Base-by-base conservation (phyloP, 2,797 vertebrate genomes). In the Eptatretus atami region DNA sequence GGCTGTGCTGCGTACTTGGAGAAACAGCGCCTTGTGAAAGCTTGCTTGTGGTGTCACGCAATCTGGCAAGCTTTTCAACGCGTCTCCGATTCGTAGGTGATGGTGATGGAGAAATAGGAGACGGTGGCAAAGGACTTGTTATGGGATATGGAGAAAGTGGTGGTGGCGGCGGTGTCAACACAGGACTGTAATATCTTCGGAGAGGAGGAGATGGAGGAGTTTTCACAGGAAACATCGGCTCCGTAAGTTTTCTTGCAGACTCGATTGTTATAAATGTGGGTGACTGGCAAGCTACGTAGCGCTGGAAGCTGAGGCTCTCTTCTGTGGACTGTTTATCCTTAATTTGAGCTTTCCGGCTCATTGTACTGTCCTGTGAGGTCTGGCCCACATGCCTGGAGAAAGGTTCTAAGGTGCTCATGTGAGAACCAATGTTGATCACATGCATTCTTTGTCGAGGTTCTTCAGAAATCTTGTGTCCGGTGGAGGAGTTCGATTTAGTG, bases 241-340 rank as follows among this genome's bases (percentile, higher is more conserved):
- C 77, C 1, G 74, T 75, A 67, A 75, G 71, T 25, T 61, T 61
- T 44, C 77, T 74, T 24, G 70, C 72, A 31, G 83, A 86, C 66
- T 85, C 82, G 5, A 84, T 85, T 53, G 79, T 84, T 69, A 88
- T 87, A 63, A 80, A 86, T 2, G 80, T 81, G 12, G 85, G 83
- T 1, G 84, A 90, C 1, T 80, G 78, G 1, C 81, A 76, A 3
- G 77, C 74, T 71, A 75, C 79, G 70, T 76, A 80, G 60, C 83
- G 71, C 13, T 70, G 57, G 25, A 61, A 61, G 57, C n/a, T 25
- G n/a, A 61, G n/a, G 57, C 57, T 12, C 57, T 61, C 57, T 25
- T 61, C 57, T 61, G 25, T 25, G 25, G 57, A 61, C 57, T 25
- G 57, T 61, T 25, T n/a, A 10, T 25, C 57, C 31, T 44, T 44